phyloP scores from a whole-genome alignment of 2,113 vertebrate genomes.

The Castor canadensis region DNA sequence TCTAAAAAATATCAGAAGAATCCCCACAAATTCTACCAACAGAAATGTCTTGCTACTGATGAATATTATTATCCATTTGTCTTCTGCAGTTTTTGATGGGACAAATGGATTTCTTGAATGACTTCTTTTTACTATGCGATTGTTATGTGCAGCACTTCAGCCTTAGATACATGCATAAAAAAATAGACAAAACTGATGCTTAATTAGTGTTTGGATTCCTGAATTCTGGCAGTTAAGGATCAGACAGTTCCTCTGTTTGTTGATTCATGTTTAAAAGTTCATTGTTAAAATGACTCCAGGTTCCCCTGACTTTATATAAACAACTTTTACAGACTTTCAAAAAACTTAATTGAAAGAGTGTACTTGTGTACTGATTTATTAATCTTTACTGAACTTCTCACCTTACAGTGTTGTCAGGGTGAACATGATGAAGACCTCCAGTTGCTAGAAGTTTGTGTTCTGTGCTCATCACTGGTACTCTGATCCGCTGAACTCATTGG shows the following conservation, averaged over 20 bases:
- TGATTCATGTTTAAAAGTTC: neutral
- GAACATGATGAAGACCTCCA: neutral
- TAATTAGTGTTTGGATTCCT: fast-evolving
- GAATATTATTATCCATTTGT: neutral
- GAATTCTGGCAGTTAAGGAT: neutral
- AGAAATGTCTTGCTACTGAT: neutral
- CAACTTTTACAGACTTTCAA: neutral
- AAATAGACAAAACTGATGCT: fast-evolving
- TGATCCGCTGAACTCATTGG: neutral
- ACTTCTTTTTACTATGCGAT: neutral
- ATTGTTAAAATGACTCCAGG: neutral
- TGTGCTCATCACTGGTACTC: neutral
- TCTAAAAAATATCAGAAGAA: neutral
- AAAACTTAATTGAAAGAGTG: neutral
- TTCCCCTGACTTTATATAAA: neutral
- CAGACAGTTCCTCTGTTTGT: neutral
- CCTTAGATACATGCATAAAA: fast-evolving
- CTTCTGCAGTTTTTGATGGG: neutral
- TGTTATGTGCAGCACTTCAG: neutral
- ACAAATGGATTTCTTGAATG: neutral
- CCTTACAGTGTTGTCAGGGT: fast-evolving
- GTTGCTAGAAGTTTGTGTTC: neutral
- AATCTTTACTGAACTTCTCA: neutral
- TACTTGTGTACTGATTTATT: neutral
- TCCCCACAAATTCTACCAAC: neutral